phyloP scores from a whole-genome alignment of 2,797 vertebrate species.

The Pachyuromys duprasi region DNA sequence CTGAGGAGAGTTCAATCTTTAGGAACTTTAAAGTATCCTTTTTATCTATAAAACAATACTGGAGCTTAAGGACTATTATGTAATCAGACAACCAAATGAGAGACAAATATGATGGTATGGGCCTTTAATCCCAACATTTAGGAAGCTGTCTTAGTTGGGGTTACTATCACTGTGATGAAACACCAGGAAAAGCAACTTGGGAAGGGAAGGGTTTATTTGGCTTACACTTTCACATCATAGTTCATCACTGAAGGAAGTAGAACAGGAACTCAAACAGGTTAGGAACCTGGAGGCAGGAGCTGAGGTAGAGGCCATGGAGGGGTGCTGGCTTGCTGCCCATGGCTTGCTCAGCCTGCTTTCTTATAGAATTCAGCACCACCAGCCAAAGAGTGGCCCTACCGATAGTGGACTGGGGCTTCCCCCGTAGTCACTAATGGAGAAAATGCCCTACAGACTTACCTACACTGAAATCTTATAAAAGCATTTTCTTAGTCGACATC shows the following conservation, averaged over 20 bases:
- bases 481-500: neutral
- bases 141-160: neutral
- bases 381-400: neutral
- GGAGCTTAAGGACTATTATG: neutral
- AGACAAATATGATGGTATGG: neutral
- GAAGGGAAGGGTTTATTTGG: neutral
- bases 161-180: neutral
- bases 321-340: neutral
- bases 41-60: neutral
- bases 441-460: neutral
- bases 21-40: neutral
- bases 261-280: neutral
- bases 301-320: neutral
- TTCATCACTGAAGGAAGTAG: neutral
- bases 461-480: neutral
- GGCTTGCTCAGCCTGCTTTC: neutral
- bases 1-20: neutral
- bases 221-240: neutral
- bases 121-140: neutral
- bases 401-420: neutral
- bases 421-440: neutral
- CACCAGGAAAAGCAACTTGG: neutral
- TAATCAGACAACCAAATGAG: neutral
- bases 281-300: neutral
- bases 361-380: neutral